Evolutionary conservation across 2,888 invertebrate species (phyloP), one percentile per base, ranked within the genome.

Genomic region (Diadromus collaris): DNA sequence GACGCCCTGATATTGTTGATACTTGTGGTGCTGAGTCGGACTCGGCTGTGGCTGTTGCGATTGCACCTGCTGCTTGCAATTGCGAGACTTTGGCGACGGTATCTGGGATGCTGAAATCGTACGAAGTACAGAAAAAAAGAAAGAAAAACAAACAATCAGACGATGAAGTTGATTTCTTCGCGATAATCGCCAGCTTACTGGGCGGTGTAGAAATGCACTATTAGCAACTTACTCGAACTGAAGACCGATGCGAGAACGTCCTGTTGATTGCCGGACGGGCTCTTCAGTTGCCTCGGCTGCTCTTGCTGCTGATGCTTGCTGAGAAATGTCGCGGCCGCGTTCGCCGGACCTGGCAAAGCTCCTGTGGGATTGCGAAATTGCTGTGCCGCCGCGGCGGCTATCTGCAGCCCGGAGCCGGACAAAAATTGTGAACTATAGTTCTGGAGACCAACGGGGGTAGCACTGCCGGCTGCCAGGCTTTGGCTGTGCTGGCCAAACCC

Each of bases 371-470:
- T 94, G 75, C 94, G 93, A 90, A 93, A 94, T 89, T 94, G 94
- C 88, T 94, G 94, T 80, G 93, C 93, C 76, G 94, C 94, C 27
- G 93, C 93, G 70, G 94, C 93, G 84, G 90, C 95, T 90, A 93
- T 93, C 85, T 95, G 93, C 78, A 95, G 92, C 78, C 95, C 93
- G 0, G 93, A 92, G 83, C 88, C 86, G 24, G 93, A 93, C 81
- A 94, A 89, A 86, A 93, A 94, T 84, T 93, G 93, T 7, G 94
- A 93, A 79, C 92, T 85, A 81, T 88, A 91, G 79, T 91, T 92
- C 83, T 93, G 93, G 81, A 93, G 88, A 73, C 92, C 92, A 68
- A 90, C 90, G 10, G 90, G 90, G 16, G 91, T 90, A 68, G 91
- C 89, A 84, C 89, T 90, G 65, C 90, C 90, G 21, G 90, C 90